phyloP scores from a whole-genome alignment of 2,797 vertebrate genomes.

The Kryptolebias ocellatus region DNA sequence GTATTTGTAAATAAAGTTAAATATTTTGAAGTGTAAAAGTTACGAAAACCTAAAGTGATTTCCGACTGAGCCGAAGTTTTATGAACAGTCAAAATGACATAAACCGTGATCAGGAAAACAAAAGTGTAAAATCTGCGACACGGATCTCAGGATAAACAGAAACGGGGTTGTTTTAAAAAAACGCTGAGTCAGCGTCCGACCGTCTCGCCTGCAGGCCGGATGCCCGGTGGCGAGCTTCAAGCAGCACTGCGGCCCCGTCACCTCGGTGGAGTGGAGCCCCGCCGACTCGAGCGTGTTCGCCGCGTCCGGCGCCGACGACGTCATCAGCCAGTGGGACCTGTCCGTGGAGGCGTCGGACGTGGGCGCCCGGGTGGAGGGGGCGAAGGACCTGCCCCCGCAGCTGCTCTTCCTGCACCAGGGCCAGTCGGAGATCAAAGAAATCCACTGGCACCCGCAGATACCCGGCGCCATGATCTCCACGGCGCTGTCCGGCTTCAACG shows the following conservation, averaged over 20 bases:
- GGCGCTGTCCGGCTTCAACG: slow-evolving; percentile 87
- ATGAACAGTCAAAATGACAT: too few species aligned
- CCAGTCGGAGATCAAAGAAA: slow-evolving; percentile 91
- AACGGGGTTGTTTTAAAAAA: too few species aligned
- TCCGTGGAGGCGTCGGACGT: slow-evolving; percentile 88
- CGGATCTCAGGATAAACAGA: too few species aligned
- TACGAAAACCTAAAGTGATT: too few species aligned
- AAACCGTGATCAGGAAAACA: too few species aligned
- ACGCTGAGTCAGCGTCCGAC: background rate
- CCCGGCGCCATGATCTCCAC: slow-evolving; percentile 88
- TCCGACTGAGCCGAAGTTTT: too few species aligned
- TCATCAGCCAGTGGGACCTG: slow-evolving; percentile 93
- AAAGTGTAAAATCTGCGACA: too few species aligned
- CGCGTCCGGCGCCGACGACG: slow-evolving; percentile 87
- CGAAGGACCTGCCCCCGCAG: slow-evolving; percentile 88
- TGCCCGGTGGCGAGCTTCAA: slow-evolving; percentile 90
- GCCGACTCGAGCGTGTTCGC: slow-evolving; percentile 90
- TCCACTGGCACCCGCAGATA: slow-evolving; percentile 94
- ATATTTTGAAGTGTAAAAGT: too few species aligned
- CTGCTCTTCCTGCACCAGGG: slow-evolving; percentile 94
- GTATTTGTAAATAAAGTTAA: too few species aligned
- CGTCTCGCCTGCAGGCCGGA: slow-evolving; percentile 76
- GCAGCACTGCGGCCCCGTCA: slow-evolving; percentile 90
- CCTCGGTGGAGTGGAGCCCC: slow-evolving; percentile 92
- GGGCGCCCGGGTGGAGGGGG: slow-evolving; percentile 72